A percentile compares a stretch with the other conserved stretches of the same genome.
Evolutionary conservation across 2,888 invertebrate genomes (phyloP).

Genomic region (Labia minor): DNA sequence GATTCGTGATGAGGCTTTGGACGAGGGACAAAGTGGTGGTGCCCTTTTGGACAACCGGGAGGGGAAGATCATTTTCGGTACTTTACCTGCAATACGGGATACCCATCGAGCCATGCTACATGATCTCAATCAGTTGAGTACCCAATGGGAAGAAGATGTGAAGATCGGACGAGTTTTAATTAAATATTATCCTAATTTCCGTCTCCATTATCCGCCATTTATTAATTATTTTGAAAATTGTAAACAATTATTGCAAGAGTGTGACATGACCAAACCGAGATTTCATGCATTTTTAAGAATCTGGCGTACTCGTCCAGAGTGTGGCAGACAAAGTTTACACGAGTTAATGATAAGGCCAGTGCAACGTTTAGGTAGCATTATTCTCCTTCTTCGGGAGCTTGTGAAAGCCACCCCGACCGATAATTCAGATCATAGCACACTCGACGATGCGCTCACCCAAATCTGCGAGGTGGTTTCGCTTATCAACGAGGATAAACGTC

Average conservation of each 20-base stretch:
- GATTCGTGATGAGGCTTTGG: neutral
- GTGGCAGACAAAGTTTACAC: neutral
- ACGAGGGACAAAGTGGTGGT: neutral
- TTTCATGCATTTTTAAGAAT: neutral
- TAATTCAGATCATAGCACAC: neutral
- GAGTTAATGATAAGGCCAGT: neutral
- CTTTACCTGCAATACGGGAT: neutral
- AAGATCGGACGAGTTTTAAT: neutral
- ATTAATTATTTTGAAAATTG: constrained; percentile 8
- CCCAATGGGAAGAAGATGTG: neutral
- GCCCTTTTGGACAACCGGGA: neutral
- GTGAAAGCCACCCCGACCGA: neutral
- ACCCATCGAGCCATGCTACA: neutral
- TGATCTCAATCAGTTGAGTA: neutral
- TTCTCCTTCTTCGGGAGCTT: neutral
- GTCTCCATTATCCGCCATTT: neutral
- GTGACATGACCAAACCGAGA: neutral
- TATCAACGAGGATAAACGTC: neutral
- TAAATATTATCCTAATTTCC: neutral
- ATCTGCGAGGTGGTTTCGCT: neutral
- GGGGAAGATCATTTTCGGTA: neutral
- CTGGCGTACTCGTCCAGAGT: neutral
- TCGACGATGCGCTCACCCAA: neutral
- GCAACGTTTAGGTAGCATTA: neutral
- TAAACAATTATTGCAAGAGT: neutral